phyloP scores from a whole-genome alignment of 2,797 vertebrate genomes.

The Thamnophis elegans region DNA sequence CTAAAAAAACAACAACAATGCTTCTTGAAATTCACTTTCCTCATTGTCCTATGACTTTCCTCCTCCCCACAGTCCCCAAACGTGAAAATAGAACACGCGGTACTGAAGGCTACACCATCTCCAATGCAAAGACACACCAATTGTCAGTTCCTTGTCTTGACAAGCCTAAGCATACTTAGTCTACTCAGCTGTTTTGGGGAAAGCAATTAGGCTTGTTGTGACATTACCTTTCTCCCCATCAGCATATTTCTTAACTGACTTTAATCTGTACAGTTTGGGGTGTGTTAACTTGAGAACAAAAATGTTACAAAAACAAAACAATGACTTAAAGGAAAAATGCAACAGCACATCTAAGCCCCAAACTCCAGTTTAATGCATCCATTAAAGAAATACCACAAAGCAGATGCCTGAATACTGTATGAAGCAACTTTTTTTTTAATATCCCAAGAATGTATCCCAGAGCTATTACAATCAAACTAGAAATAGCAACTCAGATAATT shows the following conservation, averaged over 20 bases:
- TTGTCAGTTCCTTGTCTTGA: background rate
- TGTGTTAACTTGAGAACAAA: background rate
- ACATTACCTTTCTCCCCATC: background rate
- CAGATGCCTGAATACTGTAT: background rate
- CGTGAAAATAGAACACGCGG: background rate
- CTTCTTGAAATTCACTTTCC: background rate
- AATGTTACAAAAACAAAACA: background rate
- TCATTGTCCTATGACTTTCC: constrained; percentile 11
- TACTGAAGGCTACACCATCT: background rate
- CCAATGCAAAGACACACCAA: background rate
- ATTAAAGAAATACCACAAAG: background rate
- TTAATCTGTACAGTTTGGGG: background rate
- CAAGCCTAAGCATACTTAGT: background rate
- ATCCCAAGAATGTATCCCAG: background rate
- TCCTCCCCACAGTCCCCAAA: background rate
- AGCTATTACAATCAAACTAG: background rate
- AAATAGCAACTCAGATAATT: background rate
- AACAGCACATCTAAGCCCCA: background rate
- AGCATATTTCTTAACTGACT: background rate
- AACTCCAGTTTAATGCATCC: background rate
- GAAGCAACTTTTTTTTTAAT: background rate
- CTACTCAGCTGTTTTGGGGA: background rate
- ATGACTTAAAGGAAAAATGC: background rate
- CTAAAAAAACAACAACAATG: background rate
- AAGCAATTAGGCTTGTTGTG: background rate